Evolutionary conservation across 1,140 invertebrate species (phyloP).

Genomic region (Drosophila insularis): DNA sequence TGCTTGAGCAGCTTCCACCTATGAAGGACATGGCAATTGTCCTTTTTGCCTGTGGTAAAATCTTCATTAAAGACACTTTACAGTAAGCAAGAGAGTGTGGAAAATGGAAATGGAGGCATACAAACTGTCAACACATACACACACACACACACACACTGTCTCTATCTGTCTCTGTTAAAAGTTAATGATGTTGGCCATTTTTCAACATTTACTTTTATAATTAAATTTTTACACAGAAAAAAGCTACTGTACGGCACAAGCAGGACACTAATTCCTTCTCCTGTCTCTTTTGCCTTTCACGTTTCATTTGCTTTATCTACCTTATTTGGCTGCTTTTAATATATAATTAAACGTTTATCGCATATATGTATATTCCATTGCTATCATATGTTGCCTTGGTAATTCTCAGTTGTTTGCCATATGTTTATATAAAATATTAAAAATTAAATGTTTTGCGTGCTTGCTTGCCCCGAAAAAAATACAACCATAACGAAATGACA

Average conservation of each 20-base stretch:
- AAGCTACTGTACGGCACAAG: slow-evolving; percentile 36
- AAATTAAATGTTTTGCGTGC: slow-evolving; percentile 28
- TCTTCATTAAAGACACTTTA: slow-evolving; percentile 12
- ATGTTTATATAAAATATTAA: slow-evolving; percentile 41
- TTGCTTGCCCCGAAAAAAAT: too few relatives aligned
- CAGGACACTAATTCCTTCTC: not conserved
- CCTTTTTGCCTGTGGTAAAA: slow-evolving; percentile 27
- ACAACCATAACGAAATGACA: not conserved
- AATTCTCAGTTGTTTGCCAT: slow-evolving; percentile 35
- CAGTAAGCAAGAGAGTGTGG: not conserved
- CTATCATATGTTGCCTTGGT: slow-evolving; percentile 11
- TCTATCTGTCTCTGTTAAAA: slow-evolving; percentile 28
- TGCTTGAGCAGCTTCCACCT: slow-evolving; percentile 30
- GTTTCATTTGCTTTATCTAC: not conserved
- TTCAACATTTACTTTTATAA: slow-evolving; percentile 68
- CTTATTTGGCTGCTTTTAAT: slow-evolving; percentile 42
- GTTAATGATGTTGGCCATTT: slow-evolving; percentile 62
- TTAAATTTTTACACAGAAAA: slow-evolving; percentile 54
- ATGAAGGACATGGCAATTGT: slow-evolving; percentile 17
- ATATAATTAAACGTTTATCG: slow-evolving; percentile 62
- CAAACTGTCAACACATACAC: too few relatives aligned
- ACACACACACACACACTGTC: not conserved
- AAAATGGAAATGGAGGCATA: not conserved
- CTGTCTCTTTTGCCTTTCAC: not conserved
- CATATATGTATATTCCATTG: not conserved